Evolutionary conservation across 2,888 invertebrate species (phyloP), one percentile per base, ranked within the genome.

Genomic region (Epirrhoe alternata): DNA sequence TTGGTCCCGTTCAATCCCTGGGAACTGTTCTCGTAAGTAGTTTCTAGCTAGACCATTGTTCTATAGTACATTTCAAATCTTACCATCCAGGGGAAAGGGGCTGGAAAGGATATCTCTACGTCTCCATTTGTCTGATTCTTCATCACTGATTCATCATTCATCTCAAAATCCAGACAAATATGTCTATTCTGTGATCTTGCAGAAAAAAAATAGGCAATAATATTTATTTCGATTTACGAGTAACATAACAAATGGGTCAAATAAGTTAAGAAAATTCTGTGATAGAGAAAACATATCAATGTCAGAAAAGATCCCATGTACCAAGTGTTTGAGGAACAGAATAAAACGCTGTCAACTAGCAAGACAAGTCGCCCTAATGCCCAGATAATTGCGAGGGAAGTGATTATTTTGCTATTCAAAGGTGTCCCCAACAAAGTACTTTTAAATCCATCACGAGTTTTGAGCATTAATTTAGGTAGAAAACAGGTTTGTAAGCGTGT

Each of bases 371-470:
- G 75, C 74, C 74, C 77, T 84, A 84, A 85, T 81, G 83, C 74
- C 68, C 67, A 72, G 75, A 79, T 86, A 85, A 86, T 85, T 80
- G 82, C 71, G 73, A 86, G 86, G 91, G 91, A 92, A 92, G 87
- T 83, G 86, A 92, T 93, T 92, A 92, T 87, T 84, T 84, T 81
- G 83, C 86, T 84, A 84, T 88, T 84, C 84, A 83, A 82, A 87
- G 87, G 87, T 88, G 88, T 86, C 85, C 84, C 79, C 76, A 74
- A 76, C 72, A 73, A 76, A 82, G 88, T 83, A 87, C 86, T 92
- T 93, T 87, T 88, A 90, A 92, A 93, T 92, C 92, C 92, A 92
- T 93, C 92, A 92, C 83, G 79, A 73, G 76, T 73, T 76, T 79
- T 83, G 50, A 58, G 42, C n/a, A 33, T 16, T 7, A 24, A 51